phyloP scores from a whole-genome alignment of 2,113 vertebrate genomes.

The Condylura cristata region DNA sequence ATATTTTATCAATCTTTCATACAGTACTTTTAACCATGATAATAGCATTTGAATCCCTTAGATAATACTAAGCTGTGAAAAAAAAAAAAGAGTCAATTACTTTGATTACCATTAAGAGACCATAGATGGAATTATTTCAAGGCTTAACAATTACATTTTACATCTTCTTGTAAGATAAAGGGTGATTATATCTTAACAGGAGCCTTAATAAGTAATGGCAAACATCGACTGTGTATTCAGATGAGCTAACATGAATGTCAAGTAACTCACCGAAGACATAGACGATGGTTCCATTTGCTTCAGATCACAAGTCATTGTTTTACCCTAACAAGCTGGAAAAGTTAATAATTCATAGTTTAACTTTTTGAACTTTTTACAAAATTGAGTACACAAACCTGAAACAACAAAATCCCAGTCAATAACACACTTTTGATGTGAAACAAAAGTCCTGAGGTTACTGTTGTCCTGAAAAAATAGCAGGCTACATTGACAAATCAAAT shows the following conservation, averaged over 20 bases:
- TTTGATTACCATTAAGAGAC: neutral
- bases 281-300: neutral
- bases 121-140: neutral
- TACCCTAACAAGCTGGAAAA: neutral
- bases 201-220: neutral
- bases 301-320: neutral
- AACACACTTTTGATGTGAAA: neutral
- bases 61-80: neutral
- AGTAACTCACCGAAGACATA: neutral
- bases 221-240: neutral
- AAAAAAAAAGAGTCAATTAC: neutral
- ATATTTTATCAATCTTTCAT: neutral
- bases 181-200: neutral
- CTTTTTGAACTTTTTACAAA: neutral
- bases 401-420: slow-evolving; percentile 18
- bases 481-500: neutral
- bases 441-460: neutral
- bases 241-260: neutral
- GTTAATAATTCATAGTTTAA: neutral
- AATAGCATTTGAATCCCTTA: neutral
- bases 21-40: neutral
- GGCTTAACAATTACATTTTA: slow-evolving; percentile 15
- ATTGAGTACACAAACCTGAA: neutral
- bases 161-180: neutral
- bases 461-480: neutral